Percentiles rank a stretch among this genome's conserved stretches.
Evolutionary conservation across 2,888 invertebrate species (phyloP).

Genomic region (Mechanitis messenoides): DNA sequence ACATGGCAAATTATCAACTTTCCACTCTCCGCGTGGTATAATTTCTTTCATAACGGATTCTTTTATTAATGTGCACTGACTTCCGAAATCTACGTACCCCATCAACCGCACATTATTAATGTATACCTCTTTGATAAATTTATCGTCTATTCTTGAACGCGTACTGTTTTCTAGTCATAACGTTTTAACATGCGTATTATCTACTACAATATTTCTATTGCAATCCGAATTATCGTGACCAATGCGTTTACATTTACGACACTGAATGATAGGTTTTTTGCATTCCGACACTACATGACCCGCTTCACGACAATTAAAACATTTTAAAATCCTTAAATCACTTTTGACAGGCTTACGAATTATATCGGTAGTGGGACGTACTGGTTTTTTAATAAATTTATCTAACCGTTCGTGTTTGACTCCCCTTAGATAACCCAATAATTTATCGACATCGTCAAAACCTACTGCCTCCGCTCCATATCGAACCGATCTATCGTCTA

Average conservation of each 20-base stretch:
- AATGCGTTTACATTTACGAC: conserved; percentile 14
- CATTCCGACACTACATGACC: conserved; percentile 16
- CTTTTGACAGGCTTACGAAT: neutral
- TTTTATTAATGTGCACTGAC: conserved; percentile 13
- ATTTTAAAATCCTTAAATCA: neutral
- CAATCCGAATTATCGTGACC: conserved; percentile 15
- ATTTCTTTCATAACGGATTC: conserved; percentile 6
- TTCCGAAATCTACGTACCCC: conserved; percentile 17
- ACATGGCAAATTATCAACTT: neutral
- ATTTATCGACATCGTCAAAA: conserved; percentile 2
- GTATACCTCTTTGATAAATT: conserved; percentile 12
- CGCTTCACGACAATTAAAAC: conserved; percentile 16
- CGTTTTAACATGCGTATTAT: conserved; percentile 10
- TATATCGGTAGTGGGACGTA: neutral
- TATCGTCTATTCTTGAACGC: neutral
- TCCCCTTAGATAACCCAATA: conserved; percentile 1
- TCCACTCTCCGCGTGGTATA: neutral
- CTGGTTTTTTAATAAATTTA: neutral
- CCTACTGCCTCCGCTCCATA: conserved; percentile 6
- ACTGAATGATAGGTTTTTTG: conserved; percentile 17
- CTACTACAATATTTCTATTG: conserved; percentile 8
- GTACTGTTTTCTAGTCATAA: conserved; percentile 10
- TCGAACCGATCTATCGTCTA: conserved; percentile 7
- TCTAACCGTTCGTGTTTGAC: neutral
- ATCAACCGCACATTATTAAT: conserved; percentile 12